A percentile compares a stretch with the other conserved stretches of the same genome.
Conservation (phyloP, 2,113 vertebrate species). For the Paradoxurus hermaphroditus region DNA sequence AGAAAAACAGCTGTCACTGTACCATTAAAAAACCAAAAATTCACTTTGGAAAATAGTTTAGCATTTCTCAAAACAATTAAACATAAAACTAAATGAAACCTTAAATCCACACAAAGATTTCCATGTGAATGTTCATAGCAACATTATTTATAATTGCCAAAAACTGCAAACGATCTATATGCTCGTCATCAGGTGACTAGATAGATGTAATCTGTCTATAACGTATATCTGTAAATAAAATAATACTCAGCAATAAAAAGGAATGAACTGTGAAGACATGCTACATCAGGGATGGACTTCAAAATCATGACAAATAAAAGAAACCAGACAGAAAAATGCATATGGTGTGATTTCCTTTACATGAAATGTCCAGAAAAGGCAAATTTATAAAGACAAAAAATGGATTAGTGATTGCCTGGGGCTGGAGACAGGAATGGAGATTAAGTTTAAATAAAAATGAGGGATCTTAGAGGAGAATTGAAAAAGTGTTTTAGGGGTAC, state of each 20-base stretch:
- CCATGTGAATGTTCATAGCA: not conserved
- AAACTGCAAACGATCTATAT: not conserved
- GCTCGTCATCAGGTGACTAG: not conserved
- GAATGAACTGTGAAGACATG: not conserved
- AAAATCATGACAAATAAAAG: not conserved
- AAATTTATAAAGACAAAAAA: slow-evolving; percentile 1
- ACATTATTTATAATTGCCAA: not conserved
- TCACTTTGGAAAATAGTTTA: not conserved
- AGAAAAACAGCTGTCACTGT: not conserved
- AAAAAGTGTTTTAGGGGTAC: not conserved
- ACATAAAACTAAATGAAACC: not conserved
- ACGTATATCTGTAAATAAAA: not conserved
- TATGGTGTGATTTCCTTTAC: not conserved
- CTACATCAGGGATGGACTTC: not conserved
- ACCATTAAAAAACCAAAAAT: not conserved
- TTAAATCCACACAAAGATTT: not conserved
- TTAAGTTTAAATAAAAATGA: not conserved
- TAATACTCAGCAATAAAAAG: not conserved
- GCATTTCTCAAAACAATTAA: slow-evolving; percentile 28
- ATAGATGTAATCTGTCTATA: not conserved
- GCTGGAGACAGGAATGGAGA: not conserved
- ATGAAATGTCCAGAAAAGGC: not conserved
- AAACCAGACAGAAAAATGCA: not conserved
- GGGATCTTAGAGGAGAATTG: not conserved
- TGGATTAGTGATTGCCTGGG: not conserved